Evolutionary conservation across 2,113 vertebrate species (phyloP), one percentile per base, ranked within the genome.

Genomic region (Paedocypris sp.): DNA sequence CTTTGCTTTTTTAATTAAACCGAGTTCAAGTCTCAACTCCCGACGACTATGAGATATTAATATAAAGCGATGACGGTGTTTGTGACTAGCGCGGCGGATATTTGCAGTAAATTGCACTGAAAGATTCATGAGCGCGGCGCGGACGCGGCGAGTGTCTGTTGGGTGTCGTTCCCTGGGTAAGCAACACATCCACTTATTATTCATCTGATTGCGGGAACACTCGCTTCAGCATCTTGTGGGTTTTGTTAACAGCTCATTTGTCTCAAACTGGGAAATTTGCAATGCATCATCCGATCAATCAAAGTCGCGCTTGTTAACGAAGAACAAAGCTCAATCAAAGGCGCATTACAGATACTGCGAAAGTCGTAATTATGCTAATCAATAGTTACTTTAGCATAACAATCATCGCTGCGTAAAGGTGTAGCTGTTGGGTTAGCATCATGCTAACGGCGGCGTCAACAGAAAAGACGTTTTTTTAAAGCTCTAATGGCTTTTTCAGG

Each of bases 51-150:
- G 16, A 42, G 19, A 7, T 13, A 9, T 54, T 33, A 56, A 41
- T 29, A 29, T 41, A 26, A 41, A 56, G 18, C 6, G 35, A 28
- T 22, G 50, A 53, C 11, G 20, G 2, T 3, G 8, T 25, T 13
- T 4, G 9, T 38, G 39, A 31, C 26, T 57, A 32, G 32, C 38
- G 22, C 15, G 13, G 38, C 4, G 12, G 16, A 43, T 32, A 57
- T 57, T 13, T 43, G 39, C 38, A 20, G 38, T 6, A 32, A 57
- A 43, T 57, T 57, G 38, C 39, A 43, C 38, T 57, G 18, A 57
- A 43, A 43, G 6, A 57, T 57, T 43, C 38, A 57, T 57, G 39
- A 57, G 2, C 38, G 20, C 10, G 20, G 26, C 41, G 38, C 3
- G 2, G 32, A 52, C 32, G 32, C 13, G 8, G 13, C 3, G 35